These are phyloP conservation scores for Lepus oiostolus DNA, from an alignment of 2,797 vertebrate species.

Conservation along the genomic window DNA sequence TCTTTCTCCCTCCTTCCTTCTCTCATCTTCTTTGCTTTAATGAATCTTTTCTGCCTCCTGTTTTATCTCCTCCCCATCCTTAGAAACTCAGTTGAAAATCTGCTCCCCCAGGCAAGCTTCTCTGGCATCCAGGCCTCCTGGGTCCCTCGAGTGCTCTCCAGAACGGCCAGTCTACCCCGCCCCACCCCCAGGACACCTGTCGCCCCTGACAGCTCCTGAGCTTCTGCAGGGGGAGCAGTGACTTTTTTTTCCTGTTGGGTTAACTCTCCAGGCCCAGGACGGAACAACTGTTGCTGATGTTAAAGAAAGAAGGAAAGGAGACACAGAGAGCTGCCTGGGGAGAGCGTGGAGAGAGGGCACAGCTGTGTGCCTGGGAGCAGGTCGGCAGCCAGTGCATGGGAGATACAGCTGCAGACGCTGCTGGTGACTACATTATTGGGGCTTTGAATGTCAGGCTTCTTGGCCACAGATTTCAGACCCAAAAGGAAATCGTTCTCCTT, in stretches of 20 bases:
- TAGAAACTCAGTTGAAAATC: background rate
- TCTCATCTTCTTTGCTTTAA: background rate
- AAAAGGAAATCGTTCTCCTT: background rate
- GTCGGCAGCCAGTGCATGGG: background rate
- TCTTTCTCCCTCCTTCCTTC: background rate
- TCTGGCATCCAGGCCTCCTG: background rate
- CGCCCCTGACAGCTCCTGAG: background rate
- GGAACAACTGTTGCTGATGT: background rate
- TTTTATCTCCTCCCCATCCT: background rate
- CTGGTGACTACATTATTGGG: background rate
- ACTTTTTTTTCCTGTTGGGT: background rate
- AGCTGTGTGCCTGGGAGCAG: background rate
- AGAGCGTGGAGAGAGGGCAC: background rate
- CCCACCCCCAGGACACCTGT: no score
- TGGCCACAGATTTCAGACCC: background rate
- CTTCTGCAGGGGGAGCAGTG: background rate
- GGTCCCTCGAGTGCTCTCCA: no score
- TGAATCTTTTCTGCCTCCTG: background rate
- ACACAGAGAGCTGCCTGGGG: background rate
- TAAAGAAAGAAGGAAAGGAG: background rate
- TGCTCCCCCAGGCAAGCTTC: background rate
- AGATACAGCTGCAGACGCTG: background rate
- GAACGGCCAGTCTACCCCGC: no score
- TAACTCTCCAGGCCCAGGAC: background rate
- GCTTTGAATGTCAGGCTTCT: background rate